A percentile compares a stretch with the other conserved stretches of the same genome.
Conservation (phyloP, 2,888 invertebrate species). For the Plutella xylostella region DNA sequence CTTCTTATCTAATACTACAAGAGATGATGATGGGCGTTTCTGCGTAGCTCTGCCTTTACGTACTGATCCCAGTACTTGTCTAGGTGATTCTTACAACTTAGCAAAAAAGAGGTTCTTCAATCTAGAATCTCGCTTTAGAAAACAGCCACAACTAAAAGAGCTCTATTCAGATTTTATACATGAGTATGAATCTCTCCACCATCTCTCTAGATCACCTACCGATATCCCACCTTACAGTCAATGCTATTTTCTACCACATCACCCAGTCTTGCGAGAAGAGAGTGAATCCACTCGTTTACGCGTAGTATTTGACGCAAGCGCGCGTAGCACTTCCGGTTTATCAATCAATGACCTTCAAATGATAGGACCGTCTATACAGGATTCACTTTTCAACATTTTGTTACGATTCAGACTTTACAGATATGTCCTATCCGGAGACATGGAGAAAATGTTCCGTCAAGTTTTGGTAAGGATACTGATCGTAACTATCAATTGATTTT, state of each 20-base stretch:
- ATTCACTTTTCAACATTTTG: constrained; percentile 5
- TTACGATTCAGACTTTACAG: constrained; percentile 4
- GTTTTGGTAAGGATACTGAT: not conserved
- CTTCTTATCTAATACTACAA: too few relatives aligned
- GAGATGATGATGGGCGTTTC: too few relatives aligned
- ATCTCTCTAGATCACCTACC: too few relatives aligned
- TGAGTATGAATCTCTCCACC: constrained; percentile 14
- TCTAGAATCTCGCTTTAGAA: not conserved
- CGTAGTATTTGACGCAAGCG: constrained; percentile 22
- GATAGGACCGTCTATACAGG: constrained; percentile 10
- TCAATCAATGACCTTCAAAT: constrained; percentile 8
- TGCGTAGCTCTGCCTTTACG: too few relatives aligned
- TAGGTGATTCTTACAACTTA: not conserved
- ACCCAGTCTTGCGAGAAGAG: constrained; percentile 14
- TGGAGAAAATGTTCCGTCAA: constrained; percentile 21
- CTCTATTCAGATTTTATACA: constrained; percentile 11
- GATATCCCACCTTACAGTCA: too few relatives aligned
- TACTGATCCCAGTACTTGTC: too few relatives aligned
- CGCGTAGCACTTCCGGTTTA: constrained; percentile 17
- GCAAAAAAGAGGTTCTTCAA: not conserved
- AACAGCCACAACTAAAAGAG: not conserved
- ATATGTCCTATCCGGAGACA: constrained; percentile 1
- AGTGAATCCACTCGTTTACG: constrained; percentile 19
- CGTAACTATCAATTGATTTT: constrained; percentile 8
- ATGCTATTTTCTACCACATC: too few relatives aligned